Evolutionary conservation across 92 coral and sea anemone species (phyloP).

Genomic region (Umimayanthus chanpuru): DNA sequence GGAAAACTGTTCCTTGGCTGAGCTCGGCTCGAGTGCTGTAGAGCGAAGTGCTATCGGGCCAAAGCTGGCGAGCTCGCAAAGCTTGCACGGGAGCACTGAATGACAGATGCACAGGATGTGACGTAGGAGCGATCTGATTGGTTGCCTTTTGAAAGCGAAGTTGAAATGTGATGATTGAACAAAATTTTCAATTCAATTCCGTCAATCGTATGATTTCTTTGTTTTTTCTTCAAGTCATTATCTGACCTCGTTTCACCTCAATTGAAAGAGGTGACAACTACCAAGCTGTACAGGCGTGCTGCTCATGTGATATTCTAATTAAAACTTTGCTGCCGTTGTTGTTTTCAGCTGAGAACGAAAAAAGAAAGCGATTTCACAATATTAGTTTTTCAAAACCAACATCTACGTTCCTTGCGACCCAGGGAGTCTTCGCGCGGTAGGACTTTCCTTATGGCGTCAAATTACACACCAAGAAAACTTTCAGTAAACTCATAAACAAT

Average conservation of each 20-base stretch:
- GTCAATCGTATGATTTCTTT: slow-evolving; percentile 35
- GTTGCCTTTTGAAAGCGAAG: slow-evolving; percentile 2
- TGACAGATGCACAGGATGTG: slow-evolving; percentile 24
- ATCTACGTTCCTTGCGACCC: background rate
- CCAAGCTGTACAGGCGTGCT: background rate
- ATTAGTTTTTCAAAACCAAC: background rate
- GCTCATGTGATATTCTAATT: slow-evolving; percentile 34
- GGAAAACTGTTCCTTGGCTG: background rate
- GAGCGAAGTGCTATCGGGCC: background rate
- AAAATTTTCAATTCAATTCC: slow-evolving; percentile 6
- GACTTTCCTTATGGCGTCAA: slow-evolving; percentile 11
- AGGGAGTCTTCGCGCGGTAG: background rate
- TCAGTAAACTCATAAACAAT: slow-evolving; percentile 10
- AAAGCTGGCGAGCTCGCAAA: background rate
- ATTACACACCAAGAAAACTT: background rate
- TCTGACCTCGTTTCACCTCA: slow-evolving; percentile 7
- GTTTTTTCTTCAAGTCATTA: background rate
- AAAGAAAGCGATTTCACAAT: slow-evolving; percentile 27
- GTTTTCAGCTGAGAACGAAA: slow-evolving; percentile 6
- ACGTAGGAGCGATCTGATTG: slow-evolving; percentile 34
- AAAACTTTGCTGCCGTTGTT: background rate
- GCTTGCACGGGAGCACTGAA: background rate
- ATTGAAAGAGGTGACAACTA: background rate
- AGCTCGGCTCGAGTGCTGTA: background rate
- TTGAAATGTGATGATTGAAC: slow-evolving; percentile 26